Evolutionary conservation across 2,113 vertebrate species (phyloP), one percentile per base, ranked within the genome.

Genomic region (Triplophysa dalaica): DNA sequence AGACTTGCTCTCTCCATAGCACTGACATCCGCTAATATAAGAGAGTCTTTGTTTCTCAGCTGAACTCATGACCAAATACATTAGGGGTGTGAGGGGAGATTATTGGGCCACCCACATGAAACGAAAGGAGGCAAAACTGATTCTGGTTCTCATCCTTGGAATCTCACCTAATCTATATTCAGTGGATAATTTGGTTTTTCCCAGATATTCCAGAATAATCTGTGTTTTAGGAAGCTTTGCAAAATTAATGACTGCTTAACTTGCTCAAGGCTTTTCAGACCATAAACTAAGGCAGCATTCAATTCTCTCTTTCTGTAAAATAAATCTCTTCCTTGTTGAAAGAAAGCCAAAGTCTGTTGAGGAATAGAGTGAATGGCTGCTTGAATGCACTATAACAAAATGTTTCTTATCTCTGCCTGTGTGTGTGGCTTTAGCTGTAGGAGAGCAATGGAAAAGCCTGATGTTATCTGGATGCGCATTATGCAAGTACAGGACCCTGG

Each of bases 21-120:
- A 33, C 19, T 45, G 52, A 70, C 45, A 58, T 66, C 63, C 50
- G 6, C 48, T n/a, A 41, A 2, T 16, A 29, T 52, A 61, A 67
- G 33, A 19, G 66, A 11, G 50, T 11, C n/a, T 26, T 60, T 81
- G 75, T 76, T 78, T 70, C 61, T 56, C 5, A 12, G n/a, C 33
- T 50, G n/a, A 82, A 77, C 80, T 65, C 66, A 72, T 72, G 75
- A 82, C 5, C 60, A 78, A 66, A 56, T 60, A 19, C 22, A 22
- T 21, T 64, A 16, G 22, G 24, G 10, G n/a, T 58, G 24, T 12
- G 5, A 19, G 61, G 52, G 29, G 48, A 43, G 26, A 70, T 69
- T 69, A 72, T 33, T 68, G 16, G 13, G 29, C 65, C 64, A 48
- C 66, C 79, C 66, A 52, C 48, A 69, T 48, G 19, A 69, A 29